Conservation (phyloP, 2,888 invertebrate genomes). For the Archips crataeganus region DNA sequence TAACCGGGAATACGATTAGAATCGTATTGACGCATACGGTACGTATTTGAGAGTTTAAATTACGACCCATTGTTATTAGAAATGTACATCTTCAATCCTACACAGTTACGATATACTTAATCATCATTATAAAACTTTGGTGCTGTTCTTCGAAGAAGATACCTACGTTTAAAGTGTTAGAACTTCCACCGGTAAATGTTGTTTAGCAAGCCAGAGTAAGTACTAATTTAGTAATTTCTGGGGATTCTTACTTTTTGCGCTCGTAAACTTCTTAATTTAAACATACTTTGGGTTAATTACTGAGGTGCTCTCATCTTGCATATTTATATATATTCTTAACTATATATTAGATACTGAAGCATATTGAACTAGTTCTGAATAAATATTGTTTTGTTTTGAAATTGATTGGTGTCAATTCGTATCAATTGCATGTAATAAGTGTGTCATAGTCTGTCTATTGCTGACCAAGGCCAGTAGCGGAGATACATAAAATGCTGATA, state of each 20-base stretch:
- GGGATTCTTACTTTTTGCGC: neutral
- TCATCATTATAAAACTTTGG: slow-evolving; percentile 9
- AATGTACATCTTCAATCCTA: neutral
- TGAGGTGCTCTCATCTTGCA: neutral
- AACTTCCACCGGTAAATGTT: slow-evolving; percentile 11
- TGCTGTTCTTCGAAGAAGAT: slow-evolving; percentile 9
- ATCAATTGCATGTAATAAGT: slow-evolving; percentile 62
- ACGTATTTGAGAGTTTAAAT: neutral
- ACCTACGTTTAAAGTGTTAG: neutral
- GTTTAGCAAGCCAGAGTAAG: neutral
- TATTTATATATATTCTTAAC: no score
- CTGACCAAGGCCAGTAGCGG: slow-evolving; percentile 30
- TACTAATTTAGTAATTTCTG: slow-evolving; percentile 11
- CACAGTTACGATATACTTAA: slow-evolving; percentile 3
- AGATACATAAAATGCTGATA: slow-evolving; percentile 15
- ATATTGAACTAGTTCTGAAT: slow-evolving; percentile 35
- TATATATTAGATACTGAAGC: slow-evolving; percentile 9
- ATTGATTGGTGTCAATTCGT: slow-evolving; percentile 68
- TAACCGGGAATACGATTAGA: neutral
- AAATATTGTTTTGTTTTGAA: slow-evolving; percentile 53
- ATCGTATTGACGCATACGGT: neutral
- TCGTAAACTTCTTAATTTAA: neutral
- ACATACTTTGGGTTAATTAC: neutral
- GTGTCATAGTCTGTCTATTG: slow-evolving; percentile 52
- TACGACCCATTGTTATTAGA: neutral